These are phyloP conservation scores for Gopherus flavomarginatus DNA, from an alignment of 2,113 vertebrate species.

Conservation along the genomic window DNA sequence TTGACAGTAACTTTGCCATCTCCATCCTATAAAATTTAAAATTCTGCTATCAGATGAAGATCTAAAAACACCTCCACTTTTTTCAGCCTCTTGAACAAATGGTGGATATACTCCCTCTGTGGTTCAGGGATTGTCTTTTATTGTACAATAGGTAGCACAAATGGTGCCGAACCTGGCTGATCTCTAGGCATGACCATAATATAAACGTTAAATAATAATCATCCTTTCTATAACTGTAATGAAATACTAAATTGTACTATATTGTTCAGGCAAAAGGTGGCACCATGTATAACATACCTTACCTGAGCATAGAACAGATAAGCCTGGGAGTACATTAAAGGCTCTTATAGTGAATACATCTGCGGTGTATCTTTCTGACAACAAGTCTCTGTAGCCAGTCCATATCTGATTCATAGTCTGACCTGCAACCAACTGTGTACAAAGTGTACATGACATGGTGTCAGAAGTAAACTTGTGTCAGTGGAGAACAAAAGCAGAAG, in stretches of 20 bases:
- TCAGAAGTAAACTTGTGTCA: background rate
- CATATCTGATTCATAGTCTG: background rate
- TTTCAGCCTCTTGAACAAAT: background rate
- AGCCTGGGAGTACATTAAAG: background rate
- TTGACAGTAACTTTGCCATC: background rate
- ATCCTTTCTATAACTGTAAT: background rate
- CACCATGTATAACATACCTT: background rate
- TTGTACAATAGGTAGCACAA: background rate
- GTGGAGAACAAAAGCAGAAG: background rate
- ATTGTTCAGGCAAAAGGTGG: background rate
- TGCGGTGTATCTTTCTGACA: background rate
- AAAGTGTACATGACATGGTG: background rate
- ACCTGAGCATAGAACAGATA: background rate
- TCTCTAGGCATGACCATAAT: background rate
- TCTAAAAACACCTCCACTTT: background rate
- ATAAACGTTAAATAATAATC: background rate
- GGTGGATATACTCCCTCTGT: background rate
- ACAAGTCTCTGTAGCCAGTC: background rate
- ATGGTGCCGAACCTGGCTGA: background rate
- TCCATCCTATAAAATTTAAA: background rate
- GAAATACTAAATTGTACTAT: background rate
- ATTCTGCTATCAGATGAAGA: background rate
- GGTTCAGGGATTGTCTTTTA: background rate
- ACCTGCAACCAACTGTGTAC: background rate
- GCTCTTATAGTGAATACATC: no score